These are phyloP conservation scores for Tribolium freemani DNA, from an alignment of 2,888 invertebrate genomes.

Conservation along the genomic window DNA sequence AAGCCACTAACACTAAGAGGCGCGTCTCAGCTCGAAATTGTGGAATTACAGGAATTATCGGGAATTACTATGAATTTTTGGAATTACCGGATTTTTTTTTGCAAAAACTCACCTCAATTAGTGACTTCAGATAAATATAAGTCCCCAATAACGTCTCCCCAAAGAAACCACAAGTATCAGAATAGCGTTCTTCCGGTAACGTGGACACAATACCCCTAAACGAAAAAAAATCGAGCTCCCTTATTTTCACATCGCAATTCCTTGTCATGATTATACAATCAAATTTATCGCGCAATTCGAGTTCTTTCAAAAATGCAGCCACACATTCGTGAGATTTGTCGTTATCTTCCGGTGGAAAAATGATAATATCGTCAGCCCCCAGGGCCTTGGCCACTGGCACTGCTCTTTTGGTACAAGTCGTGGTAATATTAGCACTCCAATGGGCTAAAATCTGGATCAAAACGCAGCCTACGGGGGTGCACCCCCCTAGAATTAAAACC, in stretches of 20 bases:
- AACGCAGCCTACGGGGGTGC: conserved; percentile 73
- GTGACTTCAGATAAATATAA: conserved; percentile 66
- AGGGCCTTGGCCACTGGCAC: conserved; percentile 71
- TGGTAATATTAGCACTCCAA: conserved; percentile 73
- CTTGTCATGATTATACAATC: conserved; percentile 63
- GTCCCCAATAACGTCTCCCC: conserved; percentile 68
- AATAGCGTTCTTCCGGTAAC: conserved; percentile 67
- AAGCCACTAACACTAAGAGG: too few relatives aligned
- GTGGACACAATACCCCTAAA: conserved; percentile 66
- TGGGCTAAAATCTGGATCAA: conserved; percentile 72
- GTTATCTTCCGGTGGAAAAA: conserved; percentile 58
- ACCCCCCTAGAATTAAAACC: conserved; percentile 72
- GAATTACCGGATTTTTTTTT: too few relatives aligned
- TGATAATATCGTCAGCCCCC: conserved; percentile 71
- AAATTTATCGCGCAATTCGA: conserved; percentile 60
- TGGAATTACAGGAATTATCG: too few relatives aligned
- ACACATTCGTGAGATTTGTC: conserved; percentile 19
- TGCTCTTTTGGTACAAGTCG: conserved; percentile 70
- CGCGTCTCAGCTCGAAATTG: too few relatives aligned
- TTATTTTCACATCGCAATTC: conserved; percentile 51
- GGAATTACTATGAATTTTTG: too few relatives aligned
- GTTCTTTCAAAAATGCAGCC: conserved; percentile 56
- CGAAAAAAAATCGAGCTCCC: conserved; percentile 57
- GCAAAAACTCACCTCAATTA: conserved; percentile 66
- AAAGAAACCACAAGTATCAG: conserved; percentile 71